These are phyloP conservation scores for Neodiprion lecontei DNA, from an alignment of 1,140 invertebrate genomes.

Conservation along the genomic window DNA sequence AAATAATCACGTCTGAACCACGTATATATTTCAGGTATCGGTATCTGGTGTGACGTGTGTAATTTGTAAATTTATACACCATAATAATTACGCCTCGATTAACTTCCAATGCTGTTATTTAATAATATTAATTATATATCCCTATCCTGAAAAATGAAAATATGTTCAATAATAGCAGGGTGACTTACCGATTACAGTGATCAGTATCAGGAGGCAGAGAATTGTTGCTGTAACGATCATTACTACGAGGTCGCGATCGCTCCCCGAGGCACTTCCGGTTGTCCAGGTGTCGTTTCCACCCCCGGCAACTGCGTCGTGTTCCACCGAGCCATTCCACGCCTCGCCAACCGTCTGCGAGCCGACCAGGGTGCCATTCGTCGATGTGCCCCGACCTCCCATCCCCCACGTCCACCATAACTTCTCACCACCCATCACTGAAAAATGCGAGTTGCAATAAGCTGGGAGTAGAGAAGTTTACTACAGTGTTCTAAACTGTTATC, in stretches of 20 bases:
- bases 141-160: no score
- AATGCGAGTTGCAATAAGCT: background rate
- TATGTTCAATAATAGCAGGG: no score
- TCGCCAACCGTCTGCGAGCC: slow-evolving; percentile 26
- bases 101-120: no score
- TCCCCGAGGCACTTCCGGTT: slow-evolving; percentile 27
- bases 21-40: no score
- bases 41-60: no score
- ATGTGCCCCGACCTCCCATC: slow-evolving; percentile 37
- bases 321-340: slow-evolving; percentile 36
- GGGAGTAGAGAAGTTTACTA: no score
- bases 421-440: slow-evolving; percentile 43
- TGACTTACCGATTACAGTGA: slow-evolving; percentile 56
- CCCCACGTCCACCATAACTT: slow-evolving; percentile 49
- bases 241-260: slow-evolving; percentile 39
- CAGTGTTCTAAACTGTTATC: no score
- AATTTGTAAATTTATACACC: no score
- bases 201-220: slow-evolving; percentile 54
- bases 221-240: slow-evolving; percentile 43
- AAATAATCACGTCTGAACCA: no score
- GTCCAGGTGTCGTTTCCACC: slow-evolving; percentile 36
- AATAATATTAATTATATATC: no score
- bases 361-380: slow-evolving; percentile 35
- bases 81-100: no score
- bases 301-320: slow-evolving; percentile 33